Percentiles rank a stretch among this genome's conserved stretches.
phyloP scores from a whole-genome alignment of 2,113 vertebrate genomes.

The Micromys minutus region DNA sequence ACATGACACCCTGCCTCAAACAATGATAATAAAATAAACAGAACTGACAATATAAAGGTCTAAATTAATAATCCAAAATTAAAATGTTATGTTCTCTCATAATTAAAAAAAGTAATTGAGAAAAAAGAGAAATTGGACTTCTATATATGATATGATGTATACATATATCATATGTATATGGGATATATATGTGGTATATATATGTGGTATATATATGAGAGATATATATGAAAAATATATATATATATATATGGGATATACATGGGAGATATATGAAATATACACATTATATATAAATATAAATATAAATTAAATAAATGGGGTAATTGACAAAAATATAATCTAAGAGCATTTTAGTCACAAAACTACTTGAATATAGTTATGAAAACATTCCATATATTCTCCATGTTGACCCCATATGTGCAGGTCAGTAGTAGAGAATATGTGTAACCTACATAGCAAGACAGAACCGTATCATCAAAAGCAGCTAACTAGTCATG shows the following conservation, averaged over 20 bases:
- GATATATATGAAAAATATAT: no score
- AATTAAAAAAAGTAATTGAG: neutral
- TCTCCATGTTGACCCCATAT: no score
- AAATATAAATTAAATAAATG: no score
- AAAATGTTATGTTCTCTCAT: neutral
- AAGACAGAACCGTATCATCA: neutral
- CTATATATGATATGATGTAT: no score
- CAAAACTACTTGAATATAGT: neutral
- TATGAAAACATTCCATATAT: no score
- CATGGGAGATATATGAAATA: no score
- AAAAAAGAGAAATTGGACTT: neutral
- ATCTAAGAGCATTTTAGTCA: neutral
- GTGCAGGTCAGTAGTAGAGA: neutral
- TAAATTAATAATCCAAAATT: neutral
- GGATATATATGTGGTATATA: no score
- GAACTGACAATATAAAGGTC: neutral
- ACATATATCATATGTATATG: no score
- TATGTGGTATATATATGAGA: no score
- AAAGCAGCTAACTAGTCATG: neutral
- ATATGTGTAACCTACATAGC: neutral
- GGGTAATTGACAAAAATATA: neutral
- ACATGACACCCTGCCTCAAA: neutral
- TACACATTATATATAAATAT: no score
- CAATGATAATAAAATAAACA: neutral
- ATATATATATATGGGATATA: no score